These are phyloP conservation scores for Trachelus stipa DNA, from an alignment of 2,888 invertebrate genomes.

Conservation along the genomic window DNA sequence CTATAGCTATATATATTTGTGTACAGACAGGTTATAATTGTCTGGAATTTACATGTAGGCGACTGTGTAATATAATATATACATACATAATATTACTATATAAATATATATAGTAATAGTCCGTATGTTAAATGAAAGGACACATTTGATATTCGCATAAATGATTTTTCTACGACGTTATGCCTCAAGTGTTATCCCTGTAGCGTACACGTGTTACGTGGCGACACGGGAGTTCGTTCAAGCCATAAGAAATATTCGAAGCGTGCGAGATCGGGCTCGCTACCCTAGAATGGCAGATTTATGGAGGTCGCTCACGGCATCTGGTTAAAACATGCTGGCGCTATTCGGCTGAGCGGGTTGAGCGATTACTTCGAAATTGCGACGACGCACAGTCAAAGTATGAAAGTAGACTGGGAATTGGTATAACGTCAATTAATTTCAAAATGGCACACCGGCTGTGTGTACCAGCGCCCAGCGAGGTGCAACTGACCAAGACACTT, in stretches of 20 bases:
- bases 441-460: neutral
- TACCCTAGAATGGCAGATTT: constrained; percentile 59
- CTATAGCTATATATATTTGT: neutral
- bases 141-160: constrained; percentile 39
- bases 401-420: constrained; percentile 29
- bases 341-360: constrained; percentile 36
- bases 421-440: constrained; percentile 38
- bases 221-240: constrained; percentile 47
- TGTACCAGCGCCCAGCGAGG: constrained; percentile 2
- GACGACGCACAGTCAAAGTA: constrained; percentile 6
- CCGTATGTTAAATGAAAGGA: neutral
- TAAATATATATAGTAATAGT: neutral
- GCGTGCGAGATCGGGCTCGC: constrained; percentile 52
- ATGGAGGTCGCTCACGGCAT: constrained; percentile 57
- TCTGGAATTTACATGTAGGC: neutral
- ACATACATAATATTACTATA: too few relatives aligned
- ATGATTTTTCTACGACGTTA: constrained; percentile 45
- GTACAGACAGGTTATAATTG: neutral
- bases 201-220: constrained; percentile 25
- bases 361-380: constrained; percentile 33
- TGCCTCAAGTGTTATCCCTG: constrained; percentile 20
- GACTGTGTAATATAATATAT: neutral
- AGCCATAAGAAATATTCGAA: constrained; percentile 52
- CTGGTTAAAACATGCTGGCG: constrained; percentile 52
- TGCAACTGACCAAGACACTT: constrained; percentile 46